A percentile compares a stretch with the other conserved stretches of the same genome.
phyloP scores from a whole-genome alignment of 2,888 invertebrate species.

The Drosophila histrio region DNA sequence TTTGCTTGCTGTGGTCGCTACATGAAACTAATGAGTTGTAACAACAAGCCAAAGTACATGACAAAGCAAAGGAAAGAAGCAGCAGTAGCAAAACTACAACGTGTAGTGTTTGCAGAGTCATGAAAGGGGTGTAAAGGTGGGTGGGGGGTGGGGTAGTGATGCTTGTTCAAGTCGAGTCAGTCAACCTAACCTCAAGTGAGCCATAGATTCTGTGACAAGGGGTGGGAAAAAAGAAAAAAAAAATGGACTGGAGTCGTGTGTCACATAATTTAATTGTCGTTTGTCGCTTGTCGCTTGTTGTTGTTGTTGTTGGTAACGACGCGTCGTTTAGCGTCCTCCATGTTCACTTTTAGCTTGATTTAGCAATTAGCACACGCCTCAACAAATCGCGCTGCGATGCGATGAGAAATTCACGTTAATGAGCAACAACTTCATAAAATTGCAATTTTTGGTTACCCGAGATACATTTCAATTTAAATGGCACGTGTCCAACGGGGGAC shows the following conservation, averaged over 20 bases:
- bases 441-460: conserved; percentile 55
- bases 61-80: conserved; percentile 34
- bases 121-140: background rate
- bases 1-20: conserved; percentile 33
- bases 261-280: conserved; percentile 68
- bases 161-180: conserved; percentile 15
- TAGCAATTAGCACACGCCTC: conserved; percentile 67
- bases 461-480: conserved; percentile 32
- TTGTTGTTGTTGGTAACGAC: conserved; percentile 5
- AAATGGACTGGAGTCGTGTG: background rate
- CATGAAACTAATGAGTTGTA: conserved; percentile 74
- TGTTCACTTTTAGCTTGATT: conserved; percentile 60
- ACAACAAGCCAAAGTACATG: conserved; percentile 69
- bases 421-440: conserved; percentile 57
- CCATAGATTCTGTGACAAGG: background rate
- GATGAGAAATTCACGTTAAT: conserved; percentile 41
- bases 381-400: conserved; percentile 31
- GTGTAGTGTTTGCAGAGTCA: conserved; percentile 14
- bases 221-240: background rate
- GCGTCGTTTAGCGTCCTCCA: conserved; percentile 1
- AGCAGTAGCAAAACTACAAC: conserved; percentile 10
- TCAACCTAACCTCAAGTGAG: conserved; percentile 19
- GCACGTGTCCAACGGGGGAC: conserved; percentile 33
- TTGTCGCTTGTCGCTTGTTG: background rate
- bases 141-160: background rate